A percentile compares a stretch with the other conserved stretches of the same genome.
phyloP scores from a whole-genome alignment of 1,140 invertebrate species.

The Zaprionus gabonicus region DNA sequence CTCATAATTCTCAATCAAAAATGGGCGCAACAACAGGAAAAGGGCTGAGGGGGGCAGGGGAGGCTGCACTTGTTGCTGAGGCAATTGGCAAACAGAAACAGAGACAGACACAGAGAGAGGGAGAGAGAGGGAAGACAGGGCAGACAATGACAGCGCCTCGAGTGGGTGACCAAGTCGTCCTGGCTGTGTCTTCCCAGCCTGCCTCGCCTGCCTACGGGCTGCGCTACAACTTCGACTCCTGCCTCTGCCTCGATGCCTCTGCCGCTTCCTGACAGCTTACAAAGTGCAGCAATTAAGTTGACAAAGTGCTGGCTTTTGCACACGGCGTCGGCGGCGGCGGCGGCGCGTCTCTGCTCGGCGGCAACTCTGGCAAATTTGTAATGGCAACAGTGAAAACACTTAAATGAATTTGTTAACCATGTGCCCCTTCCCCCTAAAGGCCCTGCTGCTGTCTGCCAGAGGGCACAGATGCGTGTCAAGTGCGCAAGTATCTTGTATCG shows the following conservation, averaged over 20 bases:
- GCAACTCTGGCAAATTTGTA: conserved; percentile 44
- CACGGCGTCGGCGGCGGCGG: conserved; percentile 36
- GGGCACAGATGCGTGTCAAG: conserved; percentile 29
- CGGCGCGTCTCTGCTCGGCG: neutral
- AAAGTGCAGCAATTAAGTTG: conserved; percentile 81
- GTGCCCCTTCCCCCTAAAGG: neutral
- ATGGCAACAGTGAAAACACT: conserved; percentile 60
- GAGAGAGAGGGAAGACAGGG: neutral
- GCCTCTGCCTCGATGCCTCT: neutral
- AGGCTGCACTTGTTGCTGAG: conserved; percentile 30
- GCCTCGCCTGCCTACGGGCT: neutral
- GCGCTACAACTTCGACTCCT: neutral
- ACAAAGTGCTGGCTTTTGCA: conserved; percentile 71
- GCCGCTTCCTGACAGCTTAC: conserved; percentile 67
- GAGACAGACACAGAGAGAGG: neutral
- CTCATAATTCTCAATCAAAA: conserved; percentile 69
- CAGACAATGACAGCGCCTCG: conserved; percentile 33
- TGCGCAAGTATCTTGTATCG: conserved; percentile 47
- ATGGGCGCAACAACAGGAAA: conserved; percentile 23
- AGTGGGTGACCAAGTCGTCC: conserved; percentile 35
- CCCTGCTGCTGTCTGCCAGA: neutral
- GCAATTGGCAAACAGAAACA: conserved; percentile 7
- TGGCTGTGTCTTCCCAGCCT: conserved; percentile 1
- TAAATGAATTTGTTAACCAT: conserved; percentile 72
- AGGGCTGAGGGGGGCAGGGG: neutral